Evolutionary conservation across 2,797 vertebrate genomes (phyloP).

Genomic region (Toxotes lorentzi): DNA sequence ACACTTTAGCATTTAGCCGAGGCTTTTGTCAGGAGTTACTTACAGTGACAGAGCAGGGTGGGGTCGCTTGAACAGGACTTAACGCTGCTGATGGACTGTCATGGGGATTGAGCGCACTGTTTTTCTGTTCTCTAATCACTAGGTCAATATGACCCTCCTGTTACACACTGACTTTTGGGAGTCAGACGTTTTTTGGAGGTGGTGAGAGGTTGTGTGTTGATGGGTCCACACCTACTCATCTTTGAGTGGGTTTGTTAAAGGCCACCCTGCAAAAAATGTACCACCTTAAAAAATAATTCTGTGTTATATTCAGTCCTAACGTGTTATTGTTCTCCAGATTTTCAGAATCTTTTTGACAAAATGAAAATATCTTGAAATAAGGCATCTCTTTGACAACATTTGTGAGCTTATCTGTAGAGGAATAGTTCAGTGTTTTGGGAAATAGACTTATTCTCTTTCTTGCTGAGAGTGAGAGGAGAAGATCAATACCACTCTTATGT

Average conservation of each 20-base stretch:
- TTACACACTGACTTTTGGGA: constrained; percentile 2
- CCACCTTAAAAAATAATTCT: not conserved
- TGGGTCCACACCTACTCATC: constrained; percentile 15
- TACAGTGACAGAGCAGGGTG: constrained; percentile 45
- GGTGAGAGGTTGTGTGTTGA: constrained; percentile 30
- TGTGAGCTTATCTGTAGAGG: constrained; percentile 1
- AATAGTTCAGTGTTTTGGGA: not conserved
- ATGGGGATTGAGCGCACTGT: constrained; percentile 14
- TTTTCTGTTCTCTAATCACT: constrained; percentile 49
- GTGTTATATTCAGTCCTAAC: not conserved
- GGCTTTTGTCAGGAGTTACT: constrained; percentile 29
- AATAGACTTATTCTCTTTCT: not conserved
- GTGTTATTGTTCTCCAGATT: not conserved
- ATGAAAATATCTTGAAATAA: not conserved
- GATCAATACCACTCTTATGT: not conserved
- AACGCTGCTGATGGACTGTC: constrained; percentile 42
- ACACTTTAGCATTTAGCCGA: not conserved
- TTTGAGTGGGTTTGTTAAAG: not conserved
- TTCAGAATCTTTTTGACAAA: not conserved
- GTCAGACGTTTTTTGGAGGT: not conserved
- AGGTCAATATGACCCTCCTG: constrained; percentile 48
- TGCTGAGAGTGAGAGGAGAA: not conserved
- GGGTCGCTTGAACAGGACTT: constrained; percentile 11
- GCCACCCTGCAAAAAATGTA: not conserved
- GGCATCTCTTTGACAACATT: not conserved